Evolutionary conservation across 1,140 invertebrate genomes (phyloP).

Genomic region (Agrypnia vestita): DNA sequence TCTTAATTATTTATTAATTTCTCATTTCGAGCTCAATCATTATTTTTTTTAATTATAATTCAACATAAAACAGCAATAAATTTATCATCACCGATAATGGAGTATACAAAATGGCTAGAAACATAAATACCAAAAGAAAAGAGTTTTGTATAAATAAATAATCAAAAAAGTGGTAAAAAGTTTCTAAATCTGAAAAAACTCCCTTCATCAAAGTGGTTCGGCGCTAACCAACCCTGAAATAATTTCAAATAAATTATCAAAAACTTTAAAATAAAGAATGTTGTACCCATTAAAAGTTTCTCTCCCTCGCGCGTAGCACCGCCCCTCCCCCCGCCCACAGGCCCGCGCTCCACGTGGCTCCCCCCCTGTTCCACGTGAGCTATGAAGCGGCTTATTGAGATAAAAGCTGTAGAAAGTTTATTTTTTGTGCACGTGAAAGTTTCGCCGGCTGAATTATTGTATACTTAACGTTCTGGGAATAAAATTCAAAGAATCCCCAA

Average conservation of each 20-base stretch:
- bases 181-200: not conserved
- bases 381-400: conserved; percentile 35
- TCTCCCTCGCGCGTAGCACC: not conserved
- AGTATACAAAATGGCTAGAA: not conserved
- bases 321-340: not conserved
- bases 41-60: no score
- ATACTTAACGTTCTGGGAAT: conserved; percentile 3
- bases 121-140: not conserved
- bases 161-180: not conserved
- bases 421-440: conserved; percentile 1
- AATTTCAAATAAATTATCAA: conserved; percentile 8
- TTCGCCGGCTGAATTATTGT: conserved; percentile 10
- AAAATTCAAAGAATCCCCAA: conserved; percentile 10
- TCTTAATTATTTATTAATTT: no score
- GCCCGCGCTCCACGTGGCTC: not conserved
- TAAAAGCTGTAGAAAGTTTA: conserved; percentile 18
- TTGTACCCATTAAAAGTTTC: conserved; percentile 27
- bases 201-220: conserved; percentile 6
- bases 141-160: not conserved
- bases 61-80: not conserved
- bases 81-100: not conserved
- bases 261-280: conserved; percentile 13
- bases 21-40: no score
- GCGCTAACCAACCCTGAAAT: conserved; percentile 18
- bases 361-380: not conserved